Conservation (phyloP, 2,797 vertebrate species). For the Salmo trutta region DNA sequence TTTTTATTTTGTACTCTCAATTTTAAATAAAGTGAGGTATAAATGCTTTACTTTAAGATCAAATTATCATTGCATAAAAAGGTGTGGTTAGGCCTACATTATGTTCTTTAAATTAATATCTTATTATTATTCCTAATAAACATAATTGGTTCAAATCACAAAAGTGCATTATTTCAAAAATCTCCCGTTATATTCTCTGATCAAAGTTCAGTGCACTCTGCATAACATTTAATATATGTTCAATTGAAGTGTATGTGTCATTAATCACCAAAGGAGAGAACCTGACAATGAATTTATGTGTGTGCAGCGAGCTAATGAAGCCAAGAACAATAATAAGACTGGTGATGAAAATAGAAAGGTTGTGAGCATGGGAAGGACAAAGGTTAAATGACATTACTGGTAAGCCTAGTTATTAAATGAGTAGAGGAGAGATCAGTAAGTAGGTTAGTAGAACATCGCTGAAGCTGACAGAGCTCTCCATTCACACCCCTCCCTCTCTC, state of each 20-base stretch:
- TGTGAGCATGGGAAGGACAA: slow-evolving; percentile 48
- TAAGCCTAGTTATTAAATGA: slow-evolving; percentile 75
- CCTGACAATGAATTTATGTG: neutral
- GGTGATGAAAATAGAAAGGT: slow-evolving; percentile 59
- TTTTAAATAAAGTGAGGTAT: neutral
- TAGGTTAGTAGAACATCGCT: slow-evolving; percentile 78
- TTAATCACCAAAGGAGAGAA: neutral
- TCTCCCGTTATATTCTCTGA: neutral
- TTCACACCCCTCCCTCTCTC: slow-evolving; percentile 57
- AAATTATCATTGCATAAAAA: neutral
- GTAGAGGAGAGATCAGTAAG: slow-evolving; percentile 73
- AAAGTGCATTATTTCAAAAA: neutral
- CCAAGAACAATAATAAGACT: slow-evolving; percentile 31
- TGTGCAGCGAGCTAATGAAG: neutral
- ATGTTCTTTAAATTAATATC: neutral
- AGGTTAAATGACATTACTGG: slow-evolving; percentile 68
- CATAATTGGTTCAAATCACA: neutral
- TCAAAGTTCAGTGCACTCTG: neutral
- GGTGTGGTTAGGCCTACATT: neutral
- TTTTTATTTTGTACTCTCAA: no score
- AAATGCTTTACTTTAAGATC: neutral
- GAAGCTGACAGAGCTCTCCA: slow-evolving; percentile 49
- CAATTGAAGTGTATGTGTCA: neutral
- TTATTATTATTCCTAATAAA: neutral
- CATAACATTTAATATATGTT: neutral